Percentiles rank a stretch among this genome's conserved stretches.
Conservation (phyloP, 2,888 invertebrate species). For the Amorpha juglandis region DNA sequence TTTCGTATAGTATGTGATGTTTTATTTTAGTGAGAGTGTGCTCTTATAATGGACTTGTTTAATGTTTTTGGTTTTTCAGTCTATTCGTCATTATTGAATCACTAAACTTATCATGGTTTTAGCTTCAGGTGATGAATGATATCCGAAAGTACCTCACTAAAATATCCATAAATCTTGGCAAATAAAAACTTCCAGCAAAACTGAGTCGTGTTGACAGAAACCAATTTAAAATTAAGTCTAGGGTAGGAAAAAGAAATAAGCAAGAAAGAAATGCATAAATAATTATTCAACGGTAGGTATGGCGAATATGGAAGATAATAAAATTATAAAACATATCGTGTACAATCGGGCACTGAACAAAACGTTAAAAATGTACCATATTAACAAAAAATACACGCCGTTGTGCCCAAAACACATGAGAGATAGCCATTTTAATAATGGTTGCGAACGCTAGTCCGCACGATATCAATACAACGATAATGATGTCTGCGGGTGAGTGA, state of each 20-base stretch:
- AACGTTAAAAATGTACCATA: not conserved
- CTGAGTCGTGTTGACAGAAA: not conserved
- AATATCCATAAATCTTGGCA: not conserved
- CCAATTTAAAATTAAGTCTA: not conserved
- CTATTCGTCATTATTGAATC: not conserved
- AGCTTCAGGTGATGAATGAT: not conserved
- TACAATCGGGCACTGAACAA: not conserved
- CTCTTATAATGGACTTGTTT: not conserved
- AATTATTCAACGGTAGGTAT: not conserved
- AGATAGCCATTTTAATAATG: not conserved
- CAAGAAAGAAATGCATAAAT: not conserved
- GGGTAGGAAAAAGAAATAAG: too few species aligned
- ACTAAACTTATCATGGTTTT: not conserved
- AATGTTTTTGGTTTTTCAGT: not conserved
- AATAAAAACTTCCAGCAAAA: not conserved
- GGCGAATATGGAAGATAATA: not conserved
- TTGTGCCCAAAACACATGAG: not conserved
- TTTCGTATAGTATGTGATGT: too few species aligned
- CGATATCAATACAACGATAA: constrained; percentile 34
- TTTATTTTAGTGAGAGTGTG: not conserved
- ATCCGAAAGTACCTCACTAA: not conserved
- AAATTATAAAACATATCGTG: not conserved
- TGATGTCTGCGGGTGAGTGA: constrained; percentile 45
- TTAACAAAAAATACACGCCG: not conserved
- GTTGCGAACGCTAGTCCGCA: not conserved